Base-by-base conservation (phyloP, 2,113 vertebrate genomes). In the Strigops habroptila region DNA sequence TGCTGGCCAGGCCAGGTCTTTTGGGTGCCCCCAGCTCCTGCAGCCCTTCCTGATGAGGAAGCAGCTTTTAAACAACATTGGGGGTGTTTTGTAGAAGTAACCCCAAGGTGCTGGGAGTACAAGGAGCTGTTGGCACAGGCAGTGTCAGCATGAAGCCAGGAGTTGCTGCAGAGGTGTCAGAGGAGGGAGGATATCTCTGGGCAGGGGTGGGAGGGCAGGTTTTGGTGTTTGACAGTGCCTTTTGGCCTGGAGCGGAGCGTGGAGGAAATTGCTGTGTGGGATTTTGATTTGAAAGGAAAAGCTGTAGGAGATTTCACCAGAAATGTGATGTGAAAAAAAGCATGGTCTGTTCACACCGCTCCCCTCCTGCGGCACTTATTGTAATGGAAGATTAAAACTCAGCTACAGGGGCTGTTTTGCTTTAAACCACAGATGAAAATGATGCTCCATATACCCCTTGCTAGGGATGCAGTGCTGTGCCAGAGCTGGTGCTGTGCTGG, bases 371-470 rank as follows among this genome's bases (percentile, higher is more conserved):
- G 39, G 22, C 33, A 2, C 57, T 35, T 23, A 9, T 3, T 24
- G 62, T 53, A 24, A 55, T 46, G 77, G 31, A 6, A 43, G 44
- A 8, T 25, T 51, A 14, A 65, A 83, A 30, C 35, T 37, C 28
- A 14, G 62, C 60, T 16, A 1, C 27, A 12, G 62, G 37, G 43
- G 59, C 16, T 22, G 59, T 55, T 86, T 67, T 71, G 46, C 55
- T 25, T 57, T 21, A 28, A 37, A 9, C 9, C 18, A 3, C 4
- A 52, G 80, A 9, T 57, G 78, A 17, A 52, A 78, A 70, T 21
- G 62, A 3, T 59, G 8, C 9, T 6, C 53, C 3, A 1, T 4
- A 1, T 46, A 37, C 55, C 69, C 0, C 37, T 39, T n/a, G 59
- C 51, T 3, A 8, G 59, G n/a, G 48, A 12, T 3, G 11, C 3